Evolutionary conservation across 2,113 vertebrate genomes (phyloP).

Genomic region (Engraulis encrasicolus): DNA sequence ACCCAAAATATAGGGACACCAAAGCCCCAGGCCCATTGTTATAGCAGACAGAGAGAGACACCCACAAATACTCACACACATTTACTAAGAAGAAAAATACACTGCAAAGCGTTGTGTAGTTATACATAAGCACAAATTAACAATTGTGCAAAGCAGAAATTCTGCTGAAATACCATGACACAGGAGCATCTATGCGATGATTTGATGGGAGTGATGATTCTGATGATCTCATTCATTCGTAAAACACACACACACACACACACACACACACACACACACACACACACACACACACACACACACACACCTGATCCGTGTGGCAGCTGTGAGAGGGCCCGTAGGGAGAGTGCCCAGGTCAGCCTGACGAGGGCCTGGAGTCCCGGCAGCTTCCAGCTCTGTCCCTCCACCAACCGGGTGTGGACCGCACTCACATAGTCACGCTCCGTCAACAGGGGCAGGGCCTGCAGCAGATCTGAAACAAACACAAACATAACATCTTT

Average conservation of each 20-base stretch:
- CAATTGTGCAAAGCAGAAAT: too few relatives aligned
- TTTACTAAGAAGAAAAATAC: too few relatives aligned
- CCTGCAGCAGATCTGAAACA: slow-evolving; percentile 85
- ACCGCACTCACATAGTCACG: slow-evolving; percentile 90
- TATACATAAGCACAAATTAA: too few relatives aligned
- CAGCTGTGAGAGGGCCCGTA: slow-evolving; percentile 91
- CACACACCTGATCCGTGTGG: slow-evolving; percentile 90
- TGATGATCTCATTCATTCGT: neutral
- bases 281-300: slow-evolving; percentile 3
- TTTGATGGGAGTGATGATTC: neutral
- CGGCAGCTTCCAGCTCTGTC: slow-evolving; percentile 88
- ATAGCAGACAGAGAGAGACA: neutral
- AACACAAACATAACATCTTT: neutral
- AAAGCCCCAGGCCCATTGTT: too few relatives aligned
- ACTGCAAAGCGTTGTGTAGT: too few relatives aligned
- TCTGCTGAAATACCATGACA: too few relatives aligned
- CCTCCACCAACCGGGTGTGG: slow-evolving; percentile 88
- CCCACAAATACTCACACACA: neutral
- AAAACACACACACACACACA: neutral
- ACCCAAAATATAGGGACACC: too few relatives aligned
- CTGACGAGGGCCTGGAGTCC: slow-evolving; percentile 91
- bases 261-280: slow-evolving; percentile 24
- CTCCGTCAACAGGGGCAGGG: slow-evolving; percentile 87
- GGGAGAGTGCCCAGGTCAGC: slow-evolving; percentile 89
- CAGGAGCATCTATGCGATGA: too few relatives aligned